Percentiles rank a stretch among this genome's conserved stretches.
These are phyloP conservation scores for Auanema sp. DNA, from an alignment of 2,888 invertebrate species.

Conservation along the genomic window DNA sequence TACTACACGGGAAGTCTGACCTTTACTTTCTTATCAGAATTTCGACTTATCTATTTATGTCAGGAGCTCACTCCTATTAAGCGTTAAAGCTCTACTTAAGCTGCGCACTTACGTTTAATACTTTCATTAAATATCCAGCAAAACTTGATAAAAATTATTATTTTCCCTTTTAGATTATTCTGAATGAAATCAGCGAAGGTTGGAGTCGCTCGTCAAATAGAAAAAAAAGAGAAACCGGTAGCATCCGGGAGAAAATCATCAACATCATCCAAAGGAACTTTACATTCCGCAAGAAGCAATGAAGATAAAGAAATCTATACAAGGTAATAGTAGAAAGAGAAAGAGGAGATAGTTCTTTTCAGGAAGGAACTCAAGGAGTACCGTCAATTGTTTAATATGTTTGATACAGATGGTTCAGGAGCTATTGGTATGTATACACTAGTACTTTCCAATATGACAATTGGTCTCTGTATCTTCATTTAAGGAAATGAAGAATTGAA, in stretches of 20 bases:
- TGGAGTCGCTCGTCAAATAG: slow-evolving; percentile 45
- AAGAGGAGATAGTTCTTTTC: slow-evolving; percentile 6
- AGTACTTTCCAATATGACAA: neutral
- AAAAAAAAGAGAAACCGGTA: slow-evolving; percentile 30
- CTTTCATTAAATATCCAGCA: too few species aligned
- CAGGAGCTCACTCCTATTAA: too few species aligned
- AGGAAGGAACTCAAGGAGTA: slow-evolving; percentile 61
- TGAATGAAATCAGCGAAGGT: slow-evolving; percentile 43
- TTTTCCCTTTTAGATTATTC: neutral
- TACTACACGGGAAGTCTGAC: too few species aligned
- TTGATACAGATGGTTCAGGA: slow-evolving; percentile 64
- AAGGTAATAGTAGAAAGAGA: slow-evolving; percentile 14
- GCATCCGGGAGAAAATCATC: slow-evolving; percentile 40
- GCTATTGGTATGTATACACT: slow-evolving; percentile 52
- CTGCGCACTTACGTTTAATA: too few species aligned
- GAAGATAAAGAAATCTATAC: slow-evolving; percentile 45
- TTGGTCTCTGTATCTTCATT: neutral
- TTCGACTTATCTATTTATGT: too few species aligned
- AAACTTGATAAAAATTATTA: neutral
- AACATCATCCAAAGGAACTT: slow-evolving; percentile 40
- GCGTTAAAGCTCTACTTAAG: too few species aligned
- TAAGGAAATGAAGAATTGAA: slow-evolving; percentile 62
- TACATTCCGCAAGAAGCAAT: slow-evolving; percentile 16
- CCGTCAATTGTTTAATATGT: slow-evolving; percentile 61
- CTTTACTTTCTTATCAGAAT: too few species aligned